Evolutionary conservation across 2,888 invertebrate genomes (phyloP), one percentile per base, ranked within the genome.

Genomic region (Microdon myrmicae): DNA sequence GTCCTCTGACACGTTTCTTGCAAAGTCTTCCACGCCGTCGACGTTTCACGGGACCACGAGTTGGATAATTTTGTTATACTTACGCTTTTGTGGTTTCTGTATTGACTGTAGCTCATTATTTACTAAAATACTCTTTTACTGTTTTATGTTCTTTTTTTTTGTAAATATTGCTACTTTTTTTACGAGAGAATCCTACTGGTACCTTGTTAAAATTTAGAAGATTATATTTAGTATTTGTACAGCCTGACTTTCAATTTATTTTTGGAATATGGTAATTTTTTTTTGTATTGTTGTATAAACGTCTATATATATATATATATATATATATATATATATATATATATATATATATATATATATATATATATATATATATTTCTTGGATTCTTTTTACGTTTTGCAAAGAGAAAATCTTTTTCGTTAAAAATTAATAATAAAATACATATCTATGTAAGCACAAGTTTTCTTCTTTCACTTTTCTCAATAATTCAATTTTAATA

Each of bases 1-100:
- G 58, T 10, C 58, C 66, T 44, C 19, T 66, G 34, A 29, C 66
- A 28, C 66, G 66, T 35, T 39, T 66, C 1, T 48, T 66, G 28
- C 53, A 43, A 43, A 66, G 56, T 14, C 34, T 66, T 37, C 64
- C 64, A 31, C 25, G 56, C 10, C 34, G 58, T 37, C 64, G 56
- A 31, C 25, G 51, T 47, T 64, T 64, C 7, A 41, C 34, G 25
- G 37, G 45, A 38, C 55, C 38, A 25, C 56, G 41, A 35, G 48
- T 25, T 26, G 56, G 56, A 19, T 56, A 34, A 56, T 41, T 37
- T 48, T 12, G 39, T 54, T 22, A 37, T 28, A 4, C 25, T 32
- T 31, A 13, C 16, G 28, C 17, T 32, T 39, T 32, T 25, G 25
- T 29, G 22, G 16, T 9, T 32, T 13, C 14, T 26, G 19, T 20